Conservation (phyloP, 64 coral and sea anemone species). For the Actinia equina region DNA sequence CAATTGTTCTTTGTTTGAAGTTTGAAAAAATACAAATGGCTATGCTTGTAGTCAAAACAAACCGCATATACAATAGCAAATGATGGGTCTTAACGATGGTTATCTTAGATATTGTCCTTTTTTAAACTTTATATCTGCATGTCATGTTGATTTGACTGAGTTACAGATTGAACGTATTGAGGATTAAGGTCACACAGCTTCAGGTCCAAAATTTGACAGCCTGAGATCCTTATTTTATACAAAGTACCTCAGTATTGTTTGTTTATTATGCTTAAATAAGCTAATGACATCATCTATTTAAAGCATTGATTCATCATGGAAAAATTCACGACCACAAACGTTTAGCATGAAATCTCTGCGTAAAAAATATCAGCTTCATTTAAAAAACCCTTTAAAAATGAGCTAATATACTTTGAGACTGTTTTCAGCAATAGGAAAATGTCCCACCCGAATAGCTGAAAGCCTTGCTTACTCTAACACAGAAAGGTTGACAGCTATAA, state of each 20-base stretch:
- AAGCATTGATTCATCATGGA: not conserved
- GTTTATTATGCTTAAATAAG: not conserved
- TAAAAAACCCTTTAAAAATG: not conserved
- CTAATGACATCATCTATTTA: not conserved
- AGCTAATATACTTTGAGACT: not conserved
- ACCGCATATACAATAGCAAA: not conserved
- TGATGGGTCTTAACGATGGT: not conserved
- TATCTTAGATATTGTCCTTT: not conserved
- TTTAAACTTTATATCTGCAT: not conserved
- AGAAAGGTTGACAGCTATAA: not conserved
- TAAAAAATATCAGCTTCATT: not conserved
- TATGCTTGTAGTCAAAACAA: not conserved
- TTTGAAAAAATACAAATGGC: not conserved
- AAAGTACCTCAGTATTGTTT: not conserved
- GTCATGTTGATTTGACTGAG: not conserved
- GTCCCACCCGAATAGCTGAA: not conserved
- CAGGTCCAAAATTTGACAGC: not conserved
- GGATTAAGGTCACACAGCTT: not conserved
- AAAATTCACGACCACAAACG: not conserved
- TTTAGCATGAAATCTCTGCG: not conserved
- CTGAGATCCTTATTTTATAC: not conserved
- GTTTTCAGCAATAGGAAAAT: conserved; percentile 1
- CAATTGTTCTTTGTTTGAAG: not conserved
- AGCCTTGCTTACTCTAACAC: not conserved
- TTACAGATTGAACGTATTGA: not conserved